These are phyloP conservation scores for Lithobates sylvaticus DNA, from an alignment of 2,797 vertebrate genomes.

Conservation along the genomic window DNA sequence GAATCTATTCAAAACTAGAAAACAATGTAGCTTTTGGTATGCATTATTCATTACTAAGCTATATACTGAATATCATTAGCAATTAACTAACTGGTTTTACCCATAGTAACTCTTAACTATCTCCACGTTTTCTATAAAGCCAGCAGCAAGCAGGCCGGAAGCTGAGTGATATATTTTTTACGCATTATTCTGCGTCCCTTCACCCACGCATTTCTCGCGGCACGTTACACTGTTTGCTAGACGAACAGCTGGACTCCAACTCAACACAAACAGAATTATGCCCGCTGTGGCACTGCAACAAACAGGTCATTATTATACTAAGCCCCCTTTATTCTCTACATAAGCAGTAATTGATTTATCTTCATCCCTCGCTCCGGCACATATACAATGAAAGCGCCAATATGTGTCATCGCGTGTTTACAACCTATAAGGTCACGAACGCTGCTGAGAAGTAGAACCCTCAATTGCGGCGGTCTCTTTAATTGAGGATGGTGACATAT, in stretches of 20 bases:
- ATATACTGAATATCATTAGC: too few species aligned
- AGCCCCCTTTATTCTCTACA: background rate
- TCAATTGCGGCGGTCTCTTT: background rate
- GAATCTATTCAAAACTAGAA: too few species aligned
- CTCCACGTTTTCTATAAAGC: background rate
- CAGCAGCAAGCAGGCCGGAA: background rate
- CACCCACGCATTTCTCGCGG: background rate
- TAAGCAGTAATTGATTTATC: background rate
- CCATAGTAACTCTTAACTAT: background rate
- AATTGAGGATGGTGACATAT: conserved; percentile 17
- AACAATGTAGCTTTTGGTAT: too few species aligned
- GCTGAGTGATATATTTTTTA: background rate
- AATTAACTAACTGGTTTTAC: too few species aligned
- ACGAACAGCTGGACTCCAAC: background rate
- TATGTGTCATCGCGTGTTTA: background rate
- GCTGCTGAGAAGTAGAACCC: background rate
- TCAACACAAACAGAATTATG: background rate
- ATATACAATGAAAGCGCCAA: background rate
- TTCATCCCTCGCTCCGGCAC: background rate
- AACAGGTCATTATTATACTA: conserved; percentile 6
- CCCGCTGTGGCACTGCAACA: too few species aligned
- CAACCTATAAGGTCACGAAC: background rate
- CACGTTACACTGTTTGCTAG: background rate
- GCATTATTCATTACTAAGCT: too few species aligned
- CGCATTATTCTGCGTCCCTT: background rate